These are phyloP conservation scores for Lerista edwardsae DNA, from an alignment of 2,797 vertebrate genomes.

Conservation along the genomic window DNA sequence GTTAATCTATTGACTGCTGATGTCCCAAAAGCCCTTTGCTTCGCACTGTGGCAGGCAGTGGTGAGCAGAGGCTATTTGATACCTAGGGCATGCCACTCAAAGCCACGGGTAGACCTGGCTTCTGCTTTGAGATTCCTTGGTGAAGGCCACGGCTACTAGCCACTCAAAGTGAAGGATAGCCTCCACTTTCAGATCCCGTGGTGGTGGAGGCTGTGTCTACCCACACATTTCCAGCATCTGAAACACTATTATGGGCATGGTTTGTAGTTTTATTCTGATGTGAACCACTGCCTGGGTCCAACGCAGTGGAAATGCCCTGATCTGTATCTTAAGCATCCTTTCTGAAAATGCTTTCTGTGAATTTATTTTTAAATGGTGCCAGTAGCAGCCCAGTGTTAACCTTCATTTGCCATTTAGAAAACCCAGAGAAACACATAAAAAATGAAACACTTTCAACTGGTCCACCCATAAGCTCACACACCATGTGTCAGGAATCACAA, in stretches of 20 bases:
- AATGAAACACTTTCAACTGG: not conserved
- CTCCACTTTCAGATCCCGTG: no score
- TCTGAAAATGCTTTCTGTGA: not conserved
- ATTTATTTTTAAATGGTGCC: not conserved
- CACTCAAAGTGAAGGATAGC: no score
- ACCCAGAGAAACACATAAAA: not conserved
- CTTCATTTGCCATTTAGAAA: not conserved
- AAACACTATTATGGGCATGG: not conserved
- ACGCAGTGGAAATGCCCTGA: not conserved
- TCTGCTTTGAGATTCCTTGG: no score
- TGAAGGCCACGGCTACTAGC: no score
- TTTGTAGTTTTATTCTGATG: not conserved
- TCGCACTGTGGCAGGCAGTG: not conserved
- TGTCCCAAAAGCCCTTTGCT: not conserved
- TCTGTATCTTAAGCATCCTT: not conserved
- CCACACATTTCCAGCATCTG: not conserved
- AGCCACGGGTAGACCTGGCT: no score
- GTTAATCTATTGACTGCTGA: not conserved
- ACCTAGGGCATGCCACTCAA: no score
- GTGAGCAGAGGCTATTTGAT: no score
- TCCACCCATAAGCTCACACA: not conserved
- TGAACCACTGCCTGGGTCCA: not conserved
- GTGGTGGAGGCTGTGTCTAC: no score
- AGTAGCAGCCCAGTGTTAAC: not conserved
- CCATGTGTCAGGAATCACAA: not conserved